Evolutionary conservation across 2,888 invertebrate genomes (phyloP), one percentile per base, ranked within the genome.

Genomic region (Carcina quercana): DNA sequence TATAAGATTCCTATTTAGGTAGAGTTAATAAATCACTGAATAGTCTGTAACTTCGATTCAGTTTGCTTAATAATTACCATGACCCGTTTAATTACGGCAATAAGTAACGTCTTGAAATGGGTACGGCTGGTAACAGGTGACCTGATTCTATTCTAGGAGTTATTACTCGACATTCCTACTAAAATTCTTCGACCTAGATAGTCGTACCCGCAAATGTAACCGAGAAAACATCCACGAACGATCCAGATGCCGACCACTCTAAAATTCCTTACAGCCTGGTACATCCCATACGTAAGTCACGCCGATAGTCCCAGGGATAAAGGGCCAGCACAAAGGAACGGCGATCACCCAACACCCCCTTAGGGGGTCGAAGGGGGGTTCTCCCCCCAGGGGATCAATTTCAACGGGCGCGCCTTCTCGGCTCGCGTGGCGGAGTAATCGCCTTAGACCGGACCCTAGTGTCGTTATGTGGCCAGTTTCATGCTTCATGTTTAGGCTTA

Each of bases 361-460:
- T n/a, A 2, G 24, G 20, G 24, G 30, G 31, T 24, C n/a, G n/a
- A n/a, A n/a, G n/a, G n/a, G 15, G 22, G 10, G 19, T 19, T 15
- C 21, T 29, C 40, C 45, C 50, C 51, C 44, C 42, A 45, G 40
- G 54, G 58, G 64, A 62, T 62, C 64, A 62, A 65, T 66, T 62
- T 54, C 61, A 61, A 49, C 50, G 61, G 58, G 58, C 45, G 58
- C 46, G 58, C 59, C 60, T 63, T 62, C 59, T 55, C 62, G 53
- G 54, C 59, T 60, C 49, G 55, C 59, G 59, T 60, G 58, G 53
- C 53, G 48, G 35, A 53, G 63, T 69, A 69, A 69, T 69, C 69
- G 67, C 61, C 67, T 67, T 69, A 68, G 50, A 46, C 52, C 53
- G 61, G 64, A 59, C 64, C 60, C 53, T 45, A 43, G 57, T 50